Base-by-base conservation (phyloP, 2,797 vertebrate genomes). In the Enteromius trimaculatus region DNA sequence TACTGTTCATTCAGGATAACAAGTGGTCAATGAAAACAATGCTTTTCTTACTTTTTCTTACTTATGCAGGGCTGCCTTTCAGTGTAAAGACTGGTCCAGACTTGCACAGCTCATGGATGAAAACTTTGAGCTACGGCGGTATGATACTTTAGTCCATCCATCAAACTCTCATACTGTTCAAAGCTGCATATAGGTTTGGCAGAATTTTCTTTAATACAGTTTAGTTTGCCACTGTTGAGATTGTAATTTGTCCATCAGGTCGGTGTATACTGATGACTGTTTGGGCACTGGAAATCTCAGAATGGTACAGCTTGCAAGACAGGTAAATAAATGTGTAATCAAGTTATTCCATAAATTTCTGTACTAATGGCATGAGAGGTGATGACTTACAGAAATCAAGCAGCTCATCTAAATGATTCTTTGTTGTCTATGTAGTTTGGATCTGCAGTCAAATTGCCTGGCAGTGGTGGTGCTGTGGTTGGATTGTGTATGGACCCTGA, bases 111-210 rank as follows among this genome's bases (percentile, higher is more conserved):
- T 96, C 76, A 96, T 96, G 95, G 93, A 96, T 87, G 88, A 92
- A 90, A 96, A 96, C 91, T 95, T 96, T 82, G 94, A 95, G 58
- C 89, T 96, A 80, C 88, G 95, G 66, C 92, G 94, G 96, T 96
- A 87, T 89, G 76, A 62, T 55, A 29, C 11, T 60, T 60, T 8
- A 69, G 10, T 53, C 55, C 19, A 44, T 77, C 2, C 37, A 6
- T 81, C 23, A 47, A 31, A 60, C 37, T 80, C 31, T 51, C n/a
- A 16, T 1, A 44, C 42, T 44, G 10, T 44, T 31, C 19, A 26
- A 26, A 79, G n/a, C 26, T 21, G 8, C 7, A 79, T 26, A 9
- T 8, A 68, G 17, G 62, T 65, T 51, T n/a, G 6, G 34, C 5
- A 23, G 29, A 10, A 2, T 53, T 19, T 7, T 74, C 31, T 49